Evolutionary conservation across 2,113 vertebrate species (phyloP), one percentile per base, ranked within the genome.

Genomic region (Thamnophis sirtalis): DNA sequence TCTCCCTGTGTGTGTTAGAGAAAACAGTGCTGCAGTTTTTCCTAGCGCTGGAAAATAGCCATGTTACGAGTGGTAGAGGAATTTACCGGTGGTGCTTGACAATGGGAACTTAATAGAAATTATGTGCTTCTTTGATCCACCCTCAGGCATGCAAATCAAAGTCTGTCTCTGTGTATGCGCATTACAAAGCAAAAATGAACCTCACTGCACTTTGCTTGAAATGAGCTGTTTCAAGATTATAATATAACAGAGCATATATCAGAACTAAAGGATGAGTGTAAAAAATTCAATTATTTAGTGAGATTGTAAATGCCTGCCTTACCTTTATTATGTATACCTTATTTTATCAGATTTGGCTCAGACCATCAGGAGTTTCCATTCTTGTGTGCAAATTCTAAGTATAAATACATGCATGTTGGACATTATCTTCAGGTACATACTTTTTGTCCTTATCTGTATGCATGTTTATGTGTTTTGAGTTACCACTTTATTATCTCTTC

Each of bases 61-160:
- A 55, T 94, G 94, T 96, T 95, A 80, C 95, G 96, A 97, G 97
- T 28, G 91, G 93, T 93, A 87, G 93, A 96, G 93, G 96, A 97
- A 96, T 95, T 96, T 95, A 95, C 95, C 55, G 26, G 96, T 94
- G 95, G 95, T 96, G 94, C 94, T 91, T 95, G 95, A 96, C 94
- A 96, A 96, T 96, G 96, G 86, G 50, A 96, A 96, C 94, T 96
- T 97, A 95, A 96, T 96, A 94, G 94, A 97, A 97, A 98, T 97
- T 96, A 97, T 96, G 95, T 93, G 91, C 97, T 95, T 93, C 96
- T 97, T 95, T 96, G 95, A 96, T 97, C 94, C 96, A 96, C 96
- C 96, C 96, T 91, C 90, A 94, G 97, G 97, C 97, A 97, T 94
- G 97, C 97, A 97, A 98, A 98, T 98, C 97, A 98, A 97, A 97